A percentile compares a stretch with the other conserved stretches of the same genome.
phyloP scores from a whole-genome alignment of 30 jellyfish, hydroid and myxozoan species.

The Hydractinia symbiolongicarpus region DNA sequence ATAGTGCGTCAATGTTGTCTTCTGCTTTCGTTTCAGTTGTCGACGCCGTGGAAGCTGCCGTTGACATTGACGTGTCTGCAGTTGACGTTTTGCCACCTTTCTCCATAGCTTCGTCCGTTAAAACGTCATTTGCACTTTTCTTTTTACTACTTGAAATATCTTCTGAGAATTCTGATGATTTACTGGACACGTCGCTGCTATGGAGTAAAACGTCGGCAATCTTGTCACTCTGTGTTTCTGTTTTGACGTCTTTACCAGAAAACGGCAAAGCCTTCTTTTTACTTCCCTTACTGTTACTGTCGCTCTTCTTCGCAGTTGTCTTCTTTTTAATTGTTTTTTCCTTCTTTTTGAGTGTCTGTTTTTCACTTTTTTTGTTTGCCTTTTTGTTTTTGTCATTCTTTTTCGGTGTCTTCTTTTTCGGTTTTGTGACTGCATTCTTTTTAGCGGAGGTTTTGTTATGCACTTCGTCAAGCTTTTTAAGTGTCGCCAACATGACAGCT shows the following conservation, averaged over 20 bases:
- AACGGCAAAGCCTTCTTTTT: not conserved
- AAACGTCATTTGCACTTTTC: constrained; percentile 33
- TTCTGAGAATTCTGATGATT: constrained; percentile 63
- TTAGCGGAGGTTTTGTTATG: constrained; percentile 19
- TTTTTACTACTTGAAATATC: constrained; percentile 53
- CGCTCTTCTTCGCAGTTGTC: constrained; percentile 18
- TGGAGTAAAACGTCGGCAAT: not conserved
- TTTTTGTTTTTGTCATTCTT: constrained; percentile 14
- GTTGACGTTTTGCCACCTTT: not conserved
- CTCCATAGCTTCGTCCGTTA: constrained; percentile 62
- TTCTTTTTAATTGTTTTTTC: not conserved
- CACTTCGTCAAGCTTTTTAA: constrained; percentile 30
- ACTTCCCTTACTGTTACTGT: not conserved
- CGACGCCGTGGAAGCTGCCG: not conserved
- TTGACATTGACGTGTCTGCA: not conserved
- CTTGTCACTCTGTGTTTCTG: not conserved
- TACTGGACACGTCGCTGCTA: constrained; percentile 43
- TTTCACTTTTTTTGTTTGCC: not conserved
- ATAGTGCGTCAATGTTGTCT: not conserved
- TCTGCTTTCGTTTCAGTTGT: not conserved
- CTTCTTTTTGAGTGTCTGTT: not conserved
- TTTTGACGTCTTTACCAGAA: constrained; percentile 2
- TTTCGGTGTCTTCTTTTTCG: constrained; percentile 13
- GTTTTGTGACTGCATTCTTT: constrained; percentile 12
- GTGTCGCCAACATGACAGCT: constrained; percentile 65